Percentiles rank a stretch among this genome's conserved stretches.
Evolutionary conservation across 2,888 invertebrate genomes (phyloP).

Genomic region (Petrolisthes manimaculis): DNA sequence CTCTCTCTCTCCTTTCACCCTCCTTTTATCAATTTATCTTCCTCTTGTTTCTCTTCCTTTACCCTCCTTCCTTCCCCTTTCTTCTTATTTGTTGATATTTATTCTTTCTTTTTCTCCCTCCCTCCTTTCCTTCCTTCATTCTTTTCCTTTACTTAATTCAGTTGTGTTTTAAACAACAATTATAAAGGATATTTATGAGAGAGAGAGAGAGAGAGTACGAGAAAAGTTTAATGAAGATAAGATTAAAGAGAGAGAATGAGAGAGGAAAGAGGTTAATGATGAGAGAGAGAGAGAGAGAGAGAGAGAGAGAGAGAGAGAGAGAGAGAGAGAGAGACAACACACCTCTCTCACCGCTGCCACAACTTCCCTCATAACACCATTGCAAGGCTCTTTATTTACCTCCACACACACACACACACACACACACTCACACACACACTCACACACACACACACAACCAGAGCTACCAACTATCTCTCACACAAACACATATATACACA

Average conservation of each 20-base stretch:
- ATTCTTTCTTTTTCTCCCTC: too few species aligned
- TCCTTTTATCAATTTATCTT: not conserved
- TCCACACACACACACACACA: not conserved
- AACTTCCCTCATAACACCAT: not conserved
- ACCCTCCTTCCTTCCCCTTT: too few species aligned
- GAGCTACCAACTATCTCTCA: too few species aligned
- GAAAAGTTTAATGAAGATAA: not conserved
- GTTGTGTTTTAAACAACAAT: too few species aligned
- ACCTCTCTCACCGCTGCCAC: too few species aligned
- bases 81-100: too few species aligned
- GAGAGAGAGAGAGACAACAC: slow-evolving; percentile 26
- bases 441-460: not conserved
- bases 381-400: slow-evolving; percentile 1
- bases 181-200: not conserved
- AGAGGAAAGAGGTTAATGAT: not conserved
- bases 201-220: not conserved
- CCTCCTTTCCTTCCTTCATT: too few species aligned
- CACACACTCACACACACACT: not conserved
- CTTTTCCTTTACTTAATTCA: too few species aligned
- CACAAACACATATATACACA: too few species aligned
- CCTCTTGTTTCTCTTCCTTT: not conserved
- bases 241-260: not conserved
- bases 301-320: too few species aligned
- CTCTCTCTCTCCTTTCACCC: too few species aligned
- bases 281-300: not conserved